Base-by-base conservation (phyloP, 2,888 invertebrate genomes). In the Argyresthia albistria region DNA sequence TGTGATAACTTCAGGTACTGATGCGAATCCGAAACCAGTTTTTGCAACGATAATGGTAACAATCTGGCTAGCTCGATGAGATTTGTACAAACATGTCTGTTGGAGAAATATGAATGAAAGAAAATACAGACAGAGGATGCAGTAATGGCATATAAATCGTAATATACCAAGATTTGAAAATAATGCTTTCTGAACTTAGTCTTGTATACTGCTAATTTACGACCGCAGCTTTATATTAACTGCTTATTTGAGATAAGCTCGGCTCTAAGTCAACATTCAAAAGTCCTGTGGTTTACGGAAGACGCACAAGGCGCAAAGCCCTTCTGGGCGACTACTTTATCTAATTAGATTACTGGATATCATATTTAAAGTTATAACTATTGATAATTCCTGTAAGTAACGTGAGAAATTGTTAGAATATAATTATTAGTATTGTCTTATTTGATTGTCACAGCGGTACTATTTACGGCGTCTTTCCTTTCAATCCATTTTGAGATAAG, bases 21-120 rank as follows among this genome's bases (percentile, higher is more conserved):
- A 67, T 63, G 62, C 66, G 58, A 65, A 60, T 62, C 60, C 53
- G 52, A 57, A 58, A 63, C 62, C 57, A 55, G 63, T 63, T 68
- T 57, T 57, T 57, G n/a, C 49, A 53, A 55, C 53, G 57, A 58
- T 59, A 46, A 56, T 8, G 6, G 12, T 42, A 42, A 42, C 39
- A 10, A 42, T 42, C 12, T 11, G 10, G 12, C 11, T 11, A 42
- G 12, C 11, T 25, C 25, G 25, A 25, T 25, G 6, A 25, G 25
- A 25, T 25, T 25, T 25, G 25, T 25, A 25, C 6, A 6, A 25
- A 6, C 6, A 25, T 25, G 25, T 25, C 6, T 25, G 25, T 25
- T 25, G 25, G 25, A 25, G 25, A 25, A 25, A 25, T 25, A 25
- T 25, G 25, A 25, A 25, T 6, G 6, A 25, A 25, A 25, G 3